Conservation (phyloP, 1,140 invertebrate genomes). For the Ylistrum balloti region DNA sequence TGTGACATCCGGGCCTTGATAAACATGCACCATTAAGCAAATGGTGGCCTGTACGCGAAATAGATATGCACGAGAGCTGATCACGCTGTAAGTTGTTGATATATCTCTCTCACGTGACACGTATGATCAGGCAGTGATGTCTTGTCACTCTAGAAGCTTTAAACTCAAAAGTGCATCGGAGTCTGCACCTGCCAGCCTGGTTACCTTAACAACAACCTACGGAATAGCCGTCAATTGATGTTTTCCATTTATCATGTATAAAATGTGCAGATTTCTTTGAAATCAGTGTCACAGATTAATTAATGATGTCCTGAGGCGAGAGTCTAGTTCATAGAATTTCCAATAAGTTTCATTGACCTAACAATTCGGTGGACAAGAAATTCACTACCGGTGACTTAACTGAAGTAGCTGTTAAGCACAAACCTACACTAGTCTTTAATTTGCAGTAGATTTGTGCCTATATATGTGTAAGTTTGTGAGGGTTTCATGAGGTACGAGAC, state of each 20-base stretch:
- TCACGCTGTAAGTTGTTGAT: background rate
- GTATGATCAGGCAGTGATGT: background rate
- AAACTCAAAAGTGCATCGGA: background rate
- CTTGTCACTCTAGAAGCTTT: background rate
- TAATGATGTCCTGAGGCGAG: background rate
- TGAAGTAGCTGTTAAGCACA: background rate
- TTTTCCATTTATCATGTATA: background rate
- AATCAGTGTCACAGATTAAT: background rate
- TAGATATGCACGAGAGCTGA: background rate
- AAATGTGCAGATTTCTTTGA: background rate
- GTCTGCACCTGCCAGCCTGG: background rate
- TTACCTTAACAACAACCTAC: background rate
- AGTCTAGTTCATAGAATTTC: background rate
- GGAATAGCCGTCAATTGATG: background rate
- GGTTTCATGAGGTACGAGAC: background rate
- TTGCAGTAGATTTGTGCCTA: background rate
- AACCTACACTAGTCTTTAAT: too few relatives aligned
- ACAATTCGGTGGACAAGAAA: background rate
- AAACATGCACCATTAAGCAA: conserved; percentile 22
- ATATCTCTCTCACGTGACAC: background rate
- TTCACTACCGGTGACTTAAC: background rate
- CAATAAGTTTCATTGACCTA: background rate
- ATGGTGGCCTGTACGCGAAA: background rate
- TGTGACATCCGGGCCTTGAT: background rate
- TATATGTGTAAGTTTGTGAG: background rate